These are phyloP conservation scores for Typhlomys cinereus DNA, from an alignment of 2,113 vertebrate genomes.

Conservation along the genomic window DNA sequence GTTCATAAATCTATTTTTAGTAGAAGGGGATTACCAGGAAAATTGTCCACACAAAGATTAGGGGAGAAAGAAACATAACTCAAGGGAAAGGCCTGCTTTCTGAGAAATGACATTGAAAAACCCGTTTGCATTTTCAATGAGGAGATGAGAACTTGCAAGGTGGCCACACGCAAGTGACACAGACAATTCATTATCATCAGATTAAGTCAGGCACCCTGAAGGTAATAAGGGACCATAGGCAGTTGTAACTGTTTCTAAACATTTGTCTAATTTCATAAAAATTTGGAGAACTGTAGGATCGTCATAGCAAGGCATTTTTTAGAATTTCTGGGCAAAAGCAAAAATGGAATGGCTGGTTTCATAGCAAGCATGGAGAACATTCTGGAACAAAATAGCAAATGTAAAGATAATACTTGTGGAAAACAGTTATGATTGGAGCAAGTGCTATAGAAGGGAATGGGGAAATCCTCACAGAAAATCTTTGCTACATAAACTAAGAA, in stretches of 20 bases:
- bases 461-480: slow-evolving; percentile 41
- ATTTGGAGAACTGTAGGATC: slow-evolving; percentile 75
- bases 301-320: slow-evolving; percentile 75
- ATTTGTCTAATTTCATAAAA: slow-evolving; percentile 80
- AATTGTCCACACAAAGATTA: background rate
- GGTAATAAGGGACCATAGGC: slow-evolving; percentile 76
- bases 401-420: slow-evolving; percentile 54
- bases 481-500: slow-evolving; percentile 31
- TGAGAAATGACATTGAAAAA: slow-evolving; percentile 54
- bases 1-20: slow-evolving; percentile 55
- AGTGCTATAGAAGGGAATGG: rapidly evolving
- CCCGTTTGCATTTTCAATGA: slow-evolving; percentile 43
- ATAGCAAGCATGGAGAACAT: slow-evolving; percentile 76
- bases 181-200: slow-evolving; percentile 68
- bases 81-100: slow-evolving; percentile 24
- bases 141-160: background rate
- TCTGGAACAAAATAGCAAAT: slow-evolving; percentile 77
- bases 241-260: slow-evolving; percentile 78
- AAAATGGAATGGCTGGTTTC: slow-evolving; percentile 73
- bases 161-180: slow-evolving; percentile 36
- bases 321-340: slow-evolving; percentile 75
- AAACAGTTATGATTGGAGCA: background rate
- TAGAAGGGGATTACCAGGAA: background rate
- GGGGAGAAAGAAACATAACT: background rate
- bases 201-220: slow-evolving; percentile 35